Evolutionary conservation across 2,888 invertebrate species (phyloP).

Genomic region (Ochropleura leucogaster): DNA sequence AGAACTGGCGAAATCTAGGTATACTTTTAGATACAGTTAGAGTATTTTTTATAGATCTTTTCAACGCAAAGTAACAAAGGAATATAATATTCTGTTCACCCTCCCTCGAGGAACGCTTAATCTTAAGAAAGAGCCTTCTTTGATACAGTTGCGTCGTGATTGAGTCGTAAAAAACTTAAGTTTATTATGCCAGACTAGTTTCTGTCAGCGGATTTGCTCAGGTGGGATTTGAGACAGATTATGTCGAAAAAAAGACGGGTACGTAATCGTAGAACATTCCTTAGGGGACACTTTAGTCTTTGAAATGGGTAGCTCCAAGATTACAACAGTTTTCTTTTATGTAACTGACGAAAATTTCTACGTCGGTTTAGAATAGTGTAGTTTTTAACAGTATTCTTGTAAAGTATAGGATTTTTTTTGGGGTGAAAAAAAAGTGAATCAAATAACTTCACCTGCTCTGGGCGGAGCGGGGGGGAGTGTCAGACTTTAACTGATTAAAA

Average conservation of each 20-base stretch:
- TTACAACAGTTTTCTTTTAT: neutral
- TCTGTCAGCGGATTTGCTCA: conserved; percentile 21
- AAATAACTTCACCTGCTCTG: too few relatives aligned
- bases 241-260: conserved; percentile 3
- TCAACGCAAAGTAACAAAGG: conserved; percentile 18
- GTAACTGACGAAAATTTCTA: neutral
- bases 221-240: conserved; percentile 20
- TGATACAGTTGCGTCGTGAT: conserved; percentile 11
- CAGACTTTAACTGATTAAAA: too few relatives aligned
- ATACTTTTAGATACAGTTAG: neutral
- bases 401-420: too few relatives aligned
- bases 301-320: neutral
- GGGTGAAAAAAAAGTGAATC: too few relatives aligned
- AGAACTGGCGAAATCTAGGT: neutral
- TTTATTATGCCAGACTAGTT: conserved; percentile 30
- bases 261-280: neutral
- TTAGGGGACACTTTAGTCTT: neutral
- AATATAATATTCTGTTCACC: conserved; percentile 15
- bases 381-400: neutral
- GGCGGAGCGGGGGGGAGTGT: too few relatives aligned
- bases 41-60: neutral
- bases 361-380: neutral
- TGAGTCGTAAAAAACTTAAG: conserved; percentile 32
- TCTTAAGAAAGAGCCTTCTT: conserved; percentile 17
- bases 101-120: conserved; percentile 16